These are phyloP conservation scores for Macrosteles quadrilineatus DNA, from an alignment of 1,140 invertebrate species.

Conservation along the genomic window DNA sequence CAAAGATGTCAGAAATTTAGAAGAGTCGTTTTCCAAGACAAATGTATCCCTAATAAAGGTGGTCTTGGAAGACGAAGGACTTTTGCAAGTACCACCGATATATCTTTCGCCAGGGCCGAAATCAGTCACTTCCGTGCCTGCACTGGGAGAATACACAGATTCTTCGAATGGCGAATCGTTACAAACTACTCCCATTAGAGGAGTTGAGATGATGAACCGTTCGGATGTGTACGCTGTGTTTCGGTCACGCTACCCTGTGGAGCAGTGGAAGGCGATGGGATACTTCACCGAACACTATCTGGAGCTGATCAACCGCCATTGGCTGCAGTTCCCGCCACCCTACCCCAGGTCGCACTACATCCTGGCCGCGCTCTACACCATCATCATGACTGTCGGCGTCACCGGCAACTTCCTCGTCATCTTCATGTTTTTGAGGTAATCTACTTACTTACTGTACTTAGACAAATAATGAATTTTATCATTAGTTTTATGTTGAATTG, in stretches of 20 bases:
- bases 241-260: conserved; percentile 53
- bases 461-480: no score
- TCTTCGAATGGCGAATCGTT: background rate
- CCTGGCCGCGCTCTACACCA: conserved; percentile 58
- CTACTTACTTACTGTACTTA: background rate
- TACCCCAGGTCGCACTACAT: conserved; percentile 54
- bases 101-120: background rate
- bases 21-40: no score
- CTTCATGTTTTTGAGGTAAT: conserved; percentile 60
- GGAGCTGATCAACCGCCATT: conserved; percentile 62
- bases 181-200: background rate
- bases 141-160: background rate
- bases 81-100: background rate
- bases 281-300: conserved; percentile 60
- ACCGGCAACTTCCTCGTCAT: conserved; percentile 66
- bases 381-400: conserved; percentile 61
- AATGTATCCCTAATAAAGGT: no score
- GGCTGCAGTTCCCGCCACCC: conserved; percentile 64
- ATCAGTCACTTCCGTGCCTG: background rate
- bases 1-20: no score
- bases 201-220: background rate
- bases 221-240: conserved; percentile 41
- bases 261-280: conserved; percentile 53
- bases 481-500: no score
- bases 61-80: no score